phyloP scores from a whole-genome alignment of 2,113 vertebrate genomes.

The Crotophaga sulcirostris region DNA sequence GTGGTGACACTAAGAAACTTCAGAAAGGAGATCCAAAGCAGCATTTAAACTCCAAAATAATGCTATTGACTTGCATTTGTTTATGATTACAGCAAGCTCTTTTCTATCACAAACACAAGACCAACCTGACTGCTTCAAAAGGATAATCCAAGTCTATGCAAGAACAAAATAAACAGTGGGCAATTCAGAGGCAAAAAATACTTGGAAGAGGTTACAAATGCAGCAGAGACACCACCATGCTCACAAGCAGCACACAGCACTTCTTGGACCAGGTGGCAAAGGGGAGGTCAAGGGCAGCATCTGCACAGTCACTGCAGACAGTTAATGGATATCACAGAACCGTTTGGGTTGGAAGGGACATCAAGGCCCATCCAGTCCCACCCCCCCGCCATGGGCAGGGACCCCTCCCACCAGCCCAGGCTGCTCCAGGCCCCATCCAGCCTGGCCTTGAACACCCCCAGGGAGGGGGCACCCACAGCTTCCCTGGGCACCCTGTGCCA shows the following conservation, averaged over 20 bases:
- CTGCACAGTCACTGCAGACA: neutral
- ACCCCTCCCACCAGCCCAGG: too few species aligned
- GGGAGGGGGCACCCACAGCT: too few species aligned
- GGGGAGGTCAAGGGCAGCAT: neutral
- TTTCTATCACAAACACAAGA: neutral
- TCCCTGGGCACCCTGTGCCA: too few species aligned
- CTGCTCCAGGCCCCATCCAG: too few species aligned
- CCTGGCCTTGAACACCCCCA: too few species aligned
- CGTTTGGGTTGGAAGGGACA: too few species aligned
- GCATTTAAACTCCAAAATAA: neutral
- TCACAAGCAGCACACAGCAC: neutral
- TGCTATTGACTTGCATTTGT: neutral
- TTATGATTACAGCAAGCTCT: neutral
- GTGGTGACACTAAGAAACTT: neutral
- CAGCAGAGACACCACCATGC: neutral
- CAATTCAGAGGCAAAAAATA: neutral
- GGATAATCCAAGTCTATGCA: neutral
- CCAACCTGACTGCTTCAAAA: neutral
- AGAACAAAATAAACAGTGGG: neutral
- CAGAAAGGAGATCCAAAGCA: neutral
- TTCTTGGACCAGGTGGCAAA: accelerated
- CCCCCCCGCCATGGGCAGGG: too few species aligned
- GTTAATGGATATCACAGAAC: neutral
- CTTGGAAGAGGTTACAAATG: neutral
- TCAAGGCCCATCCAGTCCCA: too few species aligned